Percentiles rank a stretch among this genome's conserved stretches.
Conservation (phyloP, 2,797 vertebrate species). For the Hippocampus kuda region DNA sequence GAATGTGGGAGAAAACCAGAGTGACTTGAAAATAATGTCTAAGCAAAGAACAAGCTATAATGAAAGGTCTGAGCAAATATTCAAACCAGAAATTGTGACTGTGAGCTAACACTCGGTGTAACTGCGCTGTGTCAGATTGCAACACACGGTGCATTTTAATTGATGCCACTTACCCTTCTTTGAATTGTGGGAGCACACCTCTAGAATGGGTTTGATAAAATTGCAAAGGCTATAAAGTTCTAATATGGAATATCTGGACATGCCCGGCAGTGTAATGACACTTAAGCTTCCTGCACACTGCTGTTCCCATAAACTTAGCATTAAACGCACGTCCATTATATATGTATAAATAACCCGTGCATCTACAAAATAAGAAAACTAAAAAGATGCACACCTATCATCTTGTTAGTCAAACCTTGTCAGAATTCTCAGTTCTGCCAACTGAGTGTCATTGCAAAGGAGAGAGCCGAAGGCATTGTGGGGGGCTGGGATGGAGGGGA, state of each 20-base stretch:
- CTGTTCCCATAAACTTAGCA: not conserved
- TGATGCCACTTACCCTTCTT: not conserved
- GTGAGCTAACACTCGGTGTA: too few relatives aligned
- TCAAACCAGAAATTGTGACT: too few relatives aligned
- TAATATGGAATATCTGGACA: not conserved
- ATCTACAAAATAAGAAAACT: not conserved
- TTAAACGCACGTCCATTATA: not conserved
- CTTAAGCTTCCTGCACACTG: not conserved
- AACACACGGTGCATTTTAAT: not conserved
- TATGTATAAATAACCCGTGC: not conserved
- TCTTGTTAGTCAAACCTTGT: slow-evolving; percentile 9
- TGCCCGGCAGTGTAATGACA: too few relatives aligned
- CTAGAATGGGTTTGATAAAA: not conserved
- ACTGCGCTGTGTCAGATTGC: not conserved
- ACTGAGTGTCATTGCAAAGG: slow-evolving; percentile 28
- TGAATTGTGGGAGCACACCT: not conserved
- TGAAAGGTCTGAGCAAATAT: not conserved
- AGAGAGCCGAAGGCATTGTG: slow-evolving; percentile 19
- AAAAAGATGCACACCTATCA: slow-evolving; percentile 5
- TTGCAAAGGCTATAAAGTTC: not conserved
- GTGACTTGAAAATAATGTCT: not conserved
- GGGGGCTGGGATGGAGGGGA: slow-evolving; percentile 10
- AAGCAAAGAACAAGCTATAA: not conserved
- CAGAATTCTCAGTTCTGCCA: slow-evolving; percentile 13
- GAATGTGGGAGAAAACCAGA: not conserved